Conservation (phyloP, 2,888 invertebrate species). For the Pandemis corylana region DNA sequence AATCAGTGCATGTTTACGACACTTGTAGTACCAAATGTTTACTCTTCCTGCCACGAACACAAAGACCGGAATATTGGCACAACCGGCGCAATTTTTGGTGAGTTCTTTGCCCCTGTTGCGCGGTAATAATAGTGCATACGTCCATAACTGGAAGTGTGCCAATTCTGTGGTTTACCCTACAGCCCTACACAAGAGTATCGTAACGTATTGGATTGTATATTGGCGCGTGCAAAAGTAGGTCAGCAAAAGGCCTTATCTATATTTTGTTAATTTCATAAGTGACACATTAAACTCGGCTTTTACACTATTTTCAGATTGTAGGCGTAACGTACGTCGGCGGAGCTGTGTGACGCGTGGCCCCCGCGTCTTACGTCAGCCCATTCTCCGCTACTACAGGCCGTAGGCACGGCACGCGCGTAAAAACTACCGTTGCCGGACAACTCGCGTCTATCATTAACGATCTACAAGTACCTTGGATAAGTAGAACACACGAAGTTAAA, state of each 20-base stretch:
- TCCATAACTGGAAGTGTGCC: neutral
- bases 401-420: neutral
- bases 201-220: neutral
- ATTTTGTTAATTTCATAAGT: neutral
- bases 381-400: neutral
- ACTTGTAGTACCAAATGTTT: neutral
- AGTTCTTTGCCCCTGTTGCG: neutral
- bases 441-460: neutral
- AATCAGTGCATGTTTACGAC: too few species aligned
- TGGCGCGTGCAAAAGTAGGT: slow-evolving; percentile 3
- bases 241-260: slow-evolving; percentile 5
- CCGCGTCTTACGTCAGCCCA: slow-evolving; percentile 22
- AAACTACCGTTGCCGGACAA: slow-evolving; percentile 3
- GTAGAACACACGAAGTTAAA: neutral
- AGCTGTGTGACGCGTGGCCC: slow-evolving; percentile 17
- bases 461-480: neutral
- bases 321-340: slow-evolving; percentile 15
- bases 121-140: neutral
- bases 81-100: neutral
- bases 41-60: neutral
- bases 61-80: neutral
- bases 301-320: neutral
- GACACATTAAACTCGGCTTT: neutral
- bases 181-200: neutral
- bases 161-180: neutral